These are phyloP conservation scores for Perizoma flavofasciatum DNA, from an alignment of 2,888 invertebrate species.

Conservation along the genomic window DNA sequence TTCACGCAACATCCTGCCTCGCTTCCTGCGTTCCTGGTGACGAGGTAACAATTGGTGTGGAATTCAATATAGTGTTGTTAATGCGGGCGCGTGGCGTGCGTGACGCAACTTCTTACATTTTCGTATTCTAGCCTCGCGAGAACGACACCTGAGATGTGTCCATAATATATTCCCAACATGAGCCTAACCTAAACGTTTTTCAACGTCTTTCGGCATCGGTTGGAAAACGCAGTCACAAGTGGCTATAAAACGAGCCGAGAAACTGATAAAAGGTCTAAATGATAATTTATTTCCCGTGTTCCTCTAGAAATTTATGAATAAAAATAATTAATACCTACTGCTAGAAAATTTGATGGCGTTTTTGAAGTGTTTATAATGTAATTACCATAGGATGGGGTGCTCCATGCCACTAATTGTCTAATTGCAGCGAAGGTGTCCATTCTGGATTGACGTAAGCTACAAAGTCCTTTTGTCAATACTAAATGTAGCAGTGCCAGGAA, in stretches of 20 bases:
- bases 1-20: slow-evolving; percentile 59
- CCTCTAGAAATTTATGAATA: slow-evolving; percentile 23
- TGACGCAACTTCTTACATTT: slow-evolving; percentile 48
- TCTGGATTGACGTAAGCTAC: background rate
- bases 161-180: slow-evolving; percentile 45
- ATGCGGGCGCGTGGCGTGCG: slow-evolving; percentile 55
- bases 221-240: slow-evolving; percentile 42
- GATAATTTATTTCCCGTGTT: slow-evolving; percentile 36
- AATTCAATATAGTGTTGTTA: slow-evolving; percentile 71
- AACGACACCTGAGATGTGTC: slow-evolving; percentile 58
- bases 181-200: slow-evolving; percentile 51
- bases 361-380: background rate
- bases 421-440: background rate
- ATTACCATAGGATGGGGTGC: background rate
- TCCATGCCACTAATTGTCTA: slow-evolving; percentile 2
- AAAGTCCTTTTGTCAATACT: background rate
- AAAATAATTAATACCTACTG: slow-evolving; percentile 21
- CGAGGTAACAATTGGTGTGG: slow-evolving; percentile 71
- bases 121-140: slow-evolving; percentile 62
- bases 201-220: slow-evolving; percentile 48
- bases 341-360: slow-evolving; percentile 16
- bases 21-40: slow-evolving; percentile 69
- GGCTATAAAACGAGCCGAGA: slow-evolving; percentile 35
- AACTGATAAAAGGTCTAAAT: slow-evolving; percentile 6
- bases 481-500: background rate